Evolutionary conservation across 2,888 invertebrate species (phyloP).

Genomic region (Iphiclides podalirius): DNA sequence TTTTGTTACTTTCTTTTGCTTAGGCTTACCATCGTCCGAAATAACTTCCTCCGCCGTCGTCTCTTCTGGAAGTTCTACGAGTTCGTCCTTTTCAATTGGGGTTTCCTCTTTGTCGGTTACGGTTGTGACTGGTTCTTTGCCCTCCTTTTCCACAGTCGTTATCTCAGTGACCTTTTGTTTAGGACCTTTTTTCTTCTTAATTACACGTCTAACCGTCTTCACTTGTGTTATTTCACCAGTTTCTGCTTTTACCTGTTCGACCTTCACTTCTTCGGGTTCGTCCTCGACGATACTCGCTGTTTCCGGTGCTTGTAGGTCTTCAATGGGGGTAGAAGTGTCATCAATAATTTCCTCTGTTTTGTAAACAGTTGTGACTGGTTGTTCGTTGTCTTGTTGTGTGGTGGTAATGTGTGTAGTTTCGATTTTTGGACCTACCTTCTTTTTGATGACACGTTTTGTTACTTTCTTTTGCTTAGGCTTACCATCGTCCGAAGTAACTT

Average conservation of each 20-base stretch:
- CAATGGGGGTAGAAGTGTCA: too few species aligned
- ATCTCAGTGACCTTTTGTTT: too few species aligned
- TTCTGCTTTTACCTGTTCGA: slow-evolving; percentile 25
- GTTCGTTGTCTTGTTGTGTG: slow-evolving; percentile 47
- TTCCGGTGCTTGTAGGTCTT: too few species aligned
- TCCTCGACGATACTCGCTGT: slow-evolving; percentile 29
- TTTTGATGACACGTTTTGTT: slow-evolving; percentile 42
- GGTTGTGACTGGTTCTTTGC: too few species aligned
- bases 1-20: background rate
- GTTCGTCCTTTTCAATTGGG: too few species aligned
- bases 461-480: slow-evolving; percentile 43
- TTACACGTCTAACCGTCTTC: slow-evolving; percentile 33
- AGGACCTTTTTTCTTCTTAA: slow-evolving; percentile 28
- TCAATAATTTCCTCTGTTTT: too few species aligned
- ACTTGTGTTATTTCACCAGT: slow-evolving; percentile 21
- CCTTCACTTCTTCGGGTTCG: slow-evolving; percentile 17
- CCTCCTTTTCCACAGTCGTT: too few species aligned
- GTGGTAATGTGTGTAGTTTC: slow-evolving; percentile 37
- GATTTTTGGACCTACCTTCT: slow-evolving; percentile 37
- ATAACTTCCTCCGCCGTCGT: too few species aligned
- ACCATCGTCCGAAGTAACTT: slow-evolving; percentile 38
- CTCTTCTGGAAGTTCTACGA: too few species aligned
- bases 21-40: too few species aligned
- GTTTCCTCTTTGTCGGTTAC: too few species aligned
- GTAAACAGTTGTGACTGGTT: slow-evolving; percentile 35